Percentiles rank a stretch among this genome's conserved stretches.
phyloP scores from a whole-genome alignment of 2,888 invertebrate genomes.

The Acanthosepion lycidas region DNA sequence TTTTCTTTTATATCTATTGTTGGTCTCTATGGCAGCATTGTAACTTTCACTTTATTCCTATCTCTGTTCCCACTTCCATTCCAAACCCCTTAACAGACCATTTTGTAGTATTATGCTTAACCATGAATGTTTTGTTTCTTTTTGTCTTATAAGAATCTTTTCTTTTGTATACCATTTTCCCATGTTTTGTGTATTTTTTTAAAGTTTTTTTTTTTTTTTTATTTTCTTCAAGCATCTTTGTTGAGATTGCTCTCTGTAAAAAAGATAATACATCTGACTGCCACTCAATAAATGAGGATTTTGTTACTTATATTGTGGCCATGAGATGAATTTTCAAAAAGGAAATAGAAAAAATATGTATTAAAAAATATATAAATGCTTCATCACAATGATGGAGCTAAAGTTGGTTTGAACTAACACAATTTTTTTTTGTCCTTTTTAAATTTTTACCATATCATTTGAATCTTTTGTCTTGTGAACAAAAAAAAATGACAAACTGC shows the following conservation, averaged over 20 bases:
- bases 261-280: not conserved
- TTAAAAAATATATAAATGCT: not conserved
- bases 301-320: not conserved
- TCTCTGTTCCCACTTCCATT: not conserved
- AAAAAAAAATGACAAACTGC: not conserved
- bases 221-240: not conserved
- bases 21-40: slow-evolving; percentile 33
- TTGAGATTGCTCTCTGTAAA: not conserved
- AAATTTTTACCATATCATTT: slow-evolving; percentile 33
- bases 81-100: not conserved
- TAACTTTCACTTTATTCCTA: not conserved
- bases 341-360: not conserved
- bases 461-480: not conserved
- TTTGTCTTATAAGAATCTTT: not conserved
- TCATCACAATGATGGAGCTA: not conserved
- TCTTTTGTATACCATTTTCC: not conserved
- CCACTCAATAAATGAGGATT: not conserved
- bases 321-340: not conserved
- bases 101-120: not conserved
- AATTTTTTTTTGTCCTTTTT: not conserved
- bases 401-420: not conserved
- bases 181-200: not conserved
- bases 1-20: not conserved
- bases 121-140: not conserved
- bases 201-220: not conserved